Conservation (phyloP, 2,888 invertebrate species). For the Pyrrhosoma nymphula region DNA sequence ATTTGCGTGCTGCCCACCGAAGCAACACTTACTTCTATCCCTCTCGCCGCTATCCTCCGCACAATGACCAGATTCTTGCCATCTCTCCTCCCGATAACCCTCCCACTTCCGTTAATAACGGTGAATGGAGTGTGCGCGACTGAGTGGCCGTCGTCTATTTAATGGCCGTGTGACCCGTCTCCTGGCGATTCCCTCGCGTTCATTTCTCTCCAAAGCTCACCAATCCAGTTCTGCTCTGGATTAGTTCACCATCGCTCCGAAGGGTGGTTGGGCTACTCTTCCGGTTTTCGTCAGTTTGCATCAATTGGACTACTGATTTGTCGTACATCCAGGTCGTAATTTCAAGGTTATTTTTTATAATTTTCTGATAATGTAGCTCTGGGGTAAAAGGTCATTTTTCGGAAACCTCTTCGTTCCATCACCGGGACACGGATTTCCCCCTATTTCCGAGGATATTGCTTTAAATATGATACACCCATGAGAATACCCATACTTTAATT, state of each 20-base stretch:
- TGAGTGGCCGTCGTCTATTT: not conserved
- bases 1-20: not conserved
- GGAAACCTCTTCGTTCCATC: too few species aligned
- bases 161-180: not conserved
- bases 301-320: too few species aligned
- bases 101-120: not conserved
- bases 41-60: not conserved
- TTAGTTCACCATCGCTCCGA: not conserved
- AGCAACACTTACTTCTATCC: not conserved
- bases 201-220: not conserved
- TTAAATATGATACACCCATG: too few species aligned
- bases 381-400: too few species aligned
- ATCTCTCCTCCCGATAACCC: not conserved
- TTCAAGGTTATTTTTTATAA: too few species aligned
- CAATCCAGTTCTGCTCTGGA: not conserved
- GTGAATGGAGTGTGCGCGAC: not conserved
- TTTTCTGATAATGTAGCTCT: too few species aligned
- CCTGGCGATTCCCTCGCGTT: not conserved
- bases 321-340: too few species aligned
- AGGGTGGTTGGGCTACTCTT: not conserved
- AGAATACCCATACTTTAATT: too few species aligned
- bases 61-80: constrained; percentile 33
- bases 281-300: not conserved
- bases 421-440: too few species aligned
- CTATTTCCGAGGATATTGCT: too few species aligned